These are phyloP conservation scores for Petrophora chlorosata DNA, from an alignment of 2,888 invertebrate genomes.

Conservation along the genomic window DNA sequence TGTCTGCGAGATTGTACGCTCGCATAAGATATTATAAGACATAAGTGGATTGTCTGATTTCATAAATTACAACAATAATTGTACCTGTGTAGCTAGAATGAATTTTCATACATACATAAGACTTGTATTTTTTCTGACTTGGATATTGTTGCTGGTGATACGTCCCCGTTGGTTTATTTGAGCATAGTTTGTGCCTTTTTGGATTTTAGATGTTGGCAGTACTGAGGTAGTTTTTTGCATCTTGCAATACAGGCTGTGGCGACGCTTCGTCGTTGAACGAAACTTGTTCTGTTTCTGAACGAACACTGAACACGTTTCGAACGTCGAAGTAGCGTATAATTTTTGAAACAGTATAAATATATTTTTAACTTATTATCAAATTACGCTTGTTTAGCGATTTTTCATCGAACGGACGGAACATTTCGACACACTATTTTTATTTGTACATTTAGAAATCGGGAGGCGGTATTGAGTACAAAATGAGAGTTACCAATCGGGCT, in stretches of 20 bases:
- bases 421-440: conserved; percentile 8
- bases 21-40: conserved; percentile 59
- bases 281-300: neutral
- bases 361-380: too few relatives aligned
- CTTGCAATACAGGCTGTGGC: conserved; percentile 19
- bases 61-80: conserved; percentile 46
- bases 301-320: too few relatives aligned
- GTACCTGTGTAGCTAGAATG: conserved; percentile 82
- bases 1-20: conserved; percentile 46
- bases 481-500: conserved; percentile 63
- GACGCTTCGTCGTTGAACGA: conserved; percentile 3
- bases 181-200: conserved; percentile 27
- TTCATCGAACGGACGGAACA: too few relatives aligned
- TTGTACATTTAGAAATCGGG: conserved; percentile 17
- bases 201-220: conserved; percentile 23
- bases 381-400: too few relatives aligned
- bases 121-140: conserved; percentile 54
- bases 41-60: conserved; percentile 74
- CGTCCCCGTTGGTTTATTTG: conserved; percentile 23
- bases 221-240: conserved; percentile 7
- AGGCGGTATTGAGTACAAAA: conserved; percentile 51
- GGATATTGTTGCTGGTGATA: conserved; percentile 66
- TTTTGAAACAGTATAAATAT: too few relatives aligned
- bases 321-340: too few relatives aligned
- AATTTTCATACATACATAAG: conserved; percentile 69